These are phyloP conservation scores for Brachyalestes nurse DNA, from an alignment of 2,797 vertebrate genomes.

Conservation along the genomic window DNA sequence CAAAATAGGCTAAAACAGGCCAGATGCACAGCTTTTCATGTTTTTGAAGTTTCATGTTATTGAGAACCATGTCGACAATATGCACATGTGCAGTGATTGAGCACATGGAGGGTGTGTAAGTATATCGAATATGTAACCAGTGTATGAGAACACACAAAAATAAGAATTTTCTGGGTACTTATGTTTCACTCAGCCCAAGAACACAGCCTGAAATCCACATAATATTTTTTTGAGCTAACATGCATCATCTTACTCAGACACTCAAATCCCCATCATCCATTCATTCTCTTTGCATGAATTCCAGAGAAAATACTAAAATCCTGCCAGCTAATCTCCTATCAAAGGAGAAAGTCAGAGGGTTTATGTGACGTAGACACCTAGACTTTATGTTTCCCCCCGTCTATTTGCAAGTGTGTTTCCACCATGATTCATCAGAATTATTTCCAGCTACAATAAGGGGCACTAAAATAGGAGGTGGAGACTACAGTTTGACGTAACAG, in stretches of 20 bases:
- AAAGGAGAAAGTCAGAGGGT: background rate
- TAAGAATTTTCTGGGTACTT: no score
- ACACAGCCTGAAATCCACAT: no score
- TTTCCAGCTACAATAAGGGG: constrained; percentile 8
- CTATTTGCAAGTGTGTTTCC: constrained; percentile 1
- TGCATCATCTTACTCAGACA: background rate
- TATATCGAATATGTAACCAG: no score
- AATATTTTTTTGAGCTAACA: no score
- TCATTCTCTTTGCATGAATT: background rate
- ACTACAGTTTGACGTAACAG: background rate
- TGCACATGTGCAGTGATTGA: no score
- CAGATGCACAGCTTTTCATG: no score
- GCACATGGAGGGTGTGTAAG: no score
- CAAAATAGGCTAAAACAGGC: no score
- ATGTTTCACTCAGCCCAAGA: no score
- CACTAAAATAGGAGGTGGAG: background rate
- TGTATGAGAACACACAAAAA: no score
- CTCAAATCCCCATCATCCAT: background rate
- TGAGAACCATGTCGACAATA: no score
- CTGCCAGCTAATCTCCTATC: background rate
- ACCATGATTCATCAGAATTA: background rate
- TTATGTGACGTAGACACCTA: background rate
- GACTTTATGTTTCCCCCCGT: background rate
- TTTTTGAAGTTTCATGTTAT: no score
- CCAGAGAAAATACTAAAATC: background rate